Conservation (phyloP, 2,888 invertebrate species). For the Willowsia nigromaculata region DNA sequence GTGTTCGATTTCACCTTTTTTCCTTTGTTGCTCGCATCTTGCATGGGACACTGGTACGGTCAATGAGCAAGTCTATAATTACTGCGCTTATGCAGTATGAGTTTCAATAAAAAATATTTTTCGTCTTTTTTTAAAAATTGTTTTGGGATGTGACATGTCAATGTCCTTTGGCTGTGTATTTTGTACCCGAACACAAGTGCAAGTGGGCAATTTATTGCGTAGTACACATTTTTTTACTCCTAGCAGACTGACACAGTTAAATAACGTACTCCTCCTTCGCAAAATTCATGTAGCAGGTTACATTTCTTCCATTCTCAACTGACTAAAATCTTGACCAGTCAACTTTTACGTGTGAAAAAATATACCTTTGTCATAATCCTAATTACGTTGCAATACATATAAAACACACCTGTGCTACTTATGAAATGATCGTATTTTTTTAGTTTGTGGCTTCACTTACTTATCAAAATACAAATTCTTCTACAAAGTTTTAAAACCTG, state of each 20-base stretch:
- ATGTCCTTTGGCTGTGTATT: conserved; percentile 13
- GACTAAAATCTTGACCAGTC: not conserved
- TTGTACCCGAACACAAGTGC: not conserved
- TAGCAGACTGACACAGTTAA: conserved; percentile 23
- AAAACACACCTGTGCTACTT: not conserved
- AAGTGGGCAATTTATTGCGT: conserved; percentile 31
- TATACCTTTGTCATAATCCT: not conserved
- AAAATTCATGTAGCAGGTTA: not conserved
- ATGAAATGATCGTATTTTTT: not conserved
- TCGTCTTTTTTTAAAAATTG: not conserved
- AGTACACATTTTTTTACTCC: not conserved
- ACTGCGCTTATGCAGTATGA: not conserved
- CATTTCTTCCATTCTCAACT: not conserved
- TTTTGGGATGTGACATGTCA: conserved; percentile 30
- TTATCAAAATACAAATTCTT: too few species aligned
- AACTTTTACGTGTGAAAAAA: not conserved
- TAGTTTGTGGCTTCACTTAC: too few species aligned
- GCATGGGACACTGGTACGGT: conserved; percentile 8
- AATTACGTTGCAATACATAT: not conserved
- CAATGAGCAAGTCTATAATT: conserved; percentile 14
- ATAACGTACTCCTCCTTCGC: not conserved
- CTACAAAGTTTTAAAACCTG: not conserved
- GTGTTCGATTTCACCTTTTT: conserved; percentile 30
- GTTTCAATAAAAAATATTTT: conserved; percentile 19
- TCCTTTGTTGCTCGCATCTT: not conserved